These are phyloP conservation scores for Grapholita molesta DNA, from an alignment of 1,140 invertebrate genomes.

Conservation along the genomic window DNA sequence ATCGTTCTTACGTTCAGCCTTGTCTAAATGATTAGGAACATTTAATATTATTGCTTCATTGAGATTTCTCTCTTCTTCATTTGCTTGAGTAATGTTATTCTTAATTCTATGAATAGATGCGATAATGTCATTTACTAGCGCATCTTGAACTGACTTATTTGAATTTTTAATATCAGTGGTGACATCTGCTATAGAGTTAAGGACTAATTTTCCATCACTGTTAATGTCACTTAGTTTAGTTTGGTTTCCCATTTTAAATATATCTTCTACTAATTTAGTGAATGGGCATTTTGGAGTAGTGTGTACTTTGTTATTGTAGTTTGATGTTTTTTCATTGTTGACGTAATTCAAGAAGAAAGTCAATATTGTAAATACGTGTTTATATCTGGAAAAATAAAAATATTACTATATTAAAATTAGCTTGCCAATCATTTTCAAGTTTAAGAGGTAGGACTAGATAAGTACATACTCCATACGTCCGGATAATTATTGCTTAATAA, in stretches of 20 bases:
- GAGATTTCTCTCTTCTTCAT: slow-evolving; percentile 35
- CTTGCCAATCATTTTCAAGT: not conserved
- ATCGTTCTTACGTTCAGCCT: slow-evolving; percentile 24
- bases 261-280: slow-evolving; percentile 65
- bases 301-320: slow-evolving; percentile 30
- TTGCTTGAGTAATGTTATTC: slow-evolving; percentile 49
- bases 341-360: slow-evolving; percentile 24
- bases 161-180: slow-evolving; percentile 36
- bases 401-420: not conserved
- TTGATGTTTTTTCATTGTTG: slow-evolving; percentile 22
- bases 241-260: slow-evolving; percentile 62
- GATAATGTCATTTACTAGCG: slow-evolving; percentile 63
- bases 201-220: slow-evolving; percentile 46
- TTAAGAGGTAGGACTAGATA: too few relatives aligned
- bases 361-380: slow-evolving; percentile 32
- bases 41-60: slow-evolving; percentile 65
- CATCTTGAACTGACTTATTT: slow-evolving; percentile 52
- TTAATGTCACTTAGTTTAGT: slow-evolving; percentile 33
- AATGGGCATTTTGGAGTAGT: slow-evolving; percentile 56
- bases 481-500: too few relatives aligned
- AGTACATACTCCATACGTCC: too few relatives aligned
- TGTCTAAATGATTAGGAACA: slow-evolving; percentile 30
- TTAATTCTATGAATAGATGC: slow-evolving; percentile 69
- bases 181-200: slow-evolving; percentile 49
- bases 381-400: slow-evolving; percentile 39